Conservation (phyloP, 2,797 vertebrate species). For the Heterohyrax brucei region DNA sequence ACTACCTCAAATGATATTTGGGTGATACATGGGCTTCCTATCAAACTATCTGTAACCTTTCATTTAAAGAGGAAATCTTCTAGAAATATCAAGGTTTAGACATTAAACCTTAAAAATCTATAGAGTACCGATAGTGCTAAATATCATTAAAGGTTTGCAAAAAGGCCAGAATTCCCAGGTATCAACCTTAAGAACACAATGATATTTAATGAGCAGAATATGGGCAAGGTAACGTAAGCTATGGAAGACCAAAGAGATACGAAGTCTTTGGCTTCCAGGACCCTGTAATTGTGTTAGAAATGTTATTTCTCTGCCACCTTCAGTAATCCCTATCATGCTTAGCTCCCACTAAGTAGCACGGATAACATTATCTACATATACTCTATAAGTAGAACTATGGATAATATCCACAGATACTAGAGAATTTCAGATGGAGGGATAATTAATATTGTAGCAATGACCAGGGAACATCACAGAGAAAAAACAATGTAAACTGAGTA, state of each 20-base stretch:
- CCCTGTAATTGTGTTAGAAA: conserved; percentile 1
- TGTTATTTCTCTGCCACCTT: neutral
- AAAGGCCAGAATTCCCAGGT: neutral
- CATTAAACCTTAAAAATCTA: neutral
- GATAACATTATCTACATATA: neutral
- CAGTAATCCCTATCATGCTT: neutral
- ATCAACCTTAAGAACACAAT: neutral
- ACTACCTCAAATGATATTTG: neutral
- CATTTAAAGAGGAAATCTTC: conserved; percentile 32
- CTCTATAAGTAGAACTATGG: neutral
- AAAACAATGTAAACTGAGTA: neutral
- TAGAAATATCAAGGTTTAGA: neutral
- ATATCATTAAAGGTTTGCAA: neutral
- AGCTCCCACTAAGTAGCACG: neutral
- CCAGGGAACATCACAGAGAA: conserved; percentile 13
- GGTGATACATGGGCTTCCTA: neutral
- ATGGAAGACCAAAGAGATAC: neutral
- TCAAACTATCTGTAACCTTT: neutral
- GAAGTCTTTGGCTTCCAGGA: neutral
- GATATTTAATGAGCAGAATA: neutral
- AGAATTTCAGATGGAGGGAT: neutral
- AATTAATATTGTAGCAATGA: neutral
- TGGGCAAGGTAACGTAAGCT: neutral
- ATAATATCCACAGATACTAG: neutral
- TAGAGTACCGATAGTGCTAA: neutral